Conservation (phyloP, 2,113 vertebrate genomes). For the Mus spicilegus region DNA sequence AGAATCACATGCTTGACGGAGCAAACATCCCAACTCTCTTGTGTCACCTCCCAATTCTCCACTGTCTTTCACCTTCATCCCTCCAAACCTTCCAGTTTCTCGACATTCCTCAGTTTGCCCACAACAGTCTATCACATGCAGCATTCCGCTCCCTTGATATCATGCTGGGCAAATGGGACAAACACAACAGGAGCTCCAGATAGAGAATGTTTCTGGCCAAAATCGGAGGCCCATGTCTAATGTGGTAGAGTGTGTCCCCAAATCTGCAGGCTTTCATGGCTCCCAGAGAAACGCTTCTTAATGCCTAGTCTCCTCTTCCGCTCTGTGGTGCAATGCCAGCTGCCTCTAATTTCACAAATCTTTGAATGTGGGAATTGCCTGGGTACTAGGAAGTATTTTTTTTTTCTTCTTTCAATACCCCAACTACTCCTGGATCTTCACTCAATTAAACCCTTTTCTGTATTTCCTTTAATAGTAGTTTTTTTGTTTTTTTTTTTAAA, state of each 20-base stretch:
- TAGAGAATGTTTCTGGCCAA: conserved; percentile 76
- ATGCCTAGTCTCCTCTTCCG: conserved; percentile 79
- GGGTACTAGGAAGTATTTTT: conserved; percentile 63
- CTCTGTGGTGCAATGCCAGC: conserved; percentile 71
- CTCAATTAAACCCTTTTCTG: conserved; percentile 64
- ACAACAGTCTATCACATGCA: conserved; percentile 71
- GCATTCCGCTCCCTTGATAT: conserved; percentile 71
- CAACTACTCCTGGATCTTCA: conserved; percentile 77
- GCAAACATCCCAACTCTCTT: conserved; percentile 69
- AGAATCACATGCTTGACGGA: conserved; percentile 52
- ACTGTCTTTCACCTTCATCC: conserved; percentile 73
- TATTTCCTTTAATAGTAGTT: conserved; percentile 1
- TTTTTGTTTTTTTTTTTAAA: conserved; percentile 61
- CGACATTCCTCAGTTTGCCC: conserved; percentile 70
- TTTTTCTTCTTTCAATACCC: conserved; percentile 76
- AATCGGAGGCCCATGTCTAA: conserved; percentile 72
- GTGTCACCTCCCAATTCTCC: conserved; percentile 70
- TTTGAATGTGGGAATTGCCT: conserved; percentile 72
- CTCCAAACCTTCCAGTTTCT: conserved; percentile 69
- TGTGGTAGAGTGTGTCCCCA: conserved; percentile 70
- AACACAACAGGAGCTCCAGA: conserved; percentile 72
- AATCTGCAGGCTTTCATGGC: conserved; percentile 72
- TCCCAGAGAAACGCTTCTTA: conserved; percentile 78
- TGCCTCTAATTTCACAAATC: conserved; percentile 72
- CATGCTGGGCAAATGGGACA: conserved; percentile 66